Percentiles rank a stretch among this genome's conserved stretches.
Conservation (phyloP, 2,113 vertebrate genomes). For the Bos javanicus region DNA sequence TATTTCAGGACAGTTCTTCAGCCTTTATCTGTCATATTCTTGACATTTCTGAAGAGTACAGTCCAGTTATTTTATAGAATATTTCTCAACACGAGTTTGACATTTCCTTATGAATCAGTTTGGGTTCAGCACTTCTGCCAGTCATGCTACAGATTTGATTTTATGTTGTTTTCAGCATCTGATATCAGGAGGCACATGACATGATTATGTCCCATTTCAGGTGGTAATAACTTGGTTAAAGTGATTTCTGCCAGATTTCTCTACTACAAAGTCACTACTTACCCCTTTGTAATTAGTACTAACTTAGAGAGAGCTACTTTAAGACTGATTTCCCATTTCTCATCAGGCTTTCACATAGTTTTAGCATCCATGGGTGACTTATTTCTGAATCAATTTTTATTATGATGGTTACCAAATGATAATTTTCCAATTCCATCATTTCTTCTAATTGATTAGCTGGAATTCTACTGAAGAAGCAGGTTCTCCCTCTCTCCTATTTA, state of each 20-base stretch:
- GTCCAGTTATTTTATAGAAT: background rate
- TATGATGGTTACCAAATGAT: background rate
- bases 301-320: background rate
- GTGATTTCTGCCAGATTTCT: background rate
- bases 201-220: background rate
- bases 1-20: background rate
- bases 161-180: background rate
- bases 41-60: background rate
- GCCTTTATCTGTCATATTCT: background rate
- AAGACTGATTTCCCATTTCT: background rate
- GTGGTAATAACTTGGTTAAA: background rate
- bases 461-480: background rate
- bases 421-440: constrained; percentile 18
- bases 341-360: background rate
- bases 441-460: background rate
- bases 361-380: background rate
- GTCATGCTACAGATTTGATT: background rate
- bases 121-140: background rate
- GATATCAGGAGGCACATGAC: background rate
- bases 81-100: background rate
- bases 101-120: background rate
- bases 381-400: background rate
- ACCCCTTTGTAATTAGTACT: constrained; percentile 21
- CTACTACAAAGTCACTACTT: background rate
- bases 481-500: background rate